A percentile compares a stretch with the other conserved stretches of the same genome.
Conservation (phyloP, 1,140 invertebrate species). For the Maniola jurtina region DNA sequence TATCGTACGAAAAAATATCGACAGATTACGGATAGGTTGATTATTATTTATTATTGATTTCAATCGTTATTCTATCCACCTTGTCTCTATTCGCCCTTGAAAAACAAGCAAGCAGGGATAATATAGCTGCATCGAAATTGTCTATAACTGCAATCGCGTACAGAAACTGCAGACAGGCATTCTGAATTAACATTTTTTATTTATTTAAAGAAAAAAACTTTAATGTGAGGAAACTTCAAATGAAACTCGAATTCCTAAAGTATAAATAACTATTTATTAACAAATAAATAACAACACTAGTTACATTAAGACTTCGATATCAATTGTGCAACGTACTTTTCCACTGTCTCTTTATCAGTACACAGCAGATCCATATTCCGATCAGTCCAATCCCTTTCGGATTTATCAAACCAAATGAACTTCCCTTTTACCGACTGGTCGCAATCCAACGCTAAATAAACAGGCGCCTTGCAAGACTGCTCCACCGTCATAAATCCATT, state of each 20-base stretch:
- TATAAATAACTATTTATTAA: background rate
- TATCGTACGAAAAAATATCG: too few species aligned
- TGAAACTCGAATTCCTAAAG: background rate
- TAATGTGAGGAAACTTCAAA: background rate
- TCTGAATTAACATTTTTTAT: too few species aligned
- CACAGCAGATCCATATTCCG: constrained; percentile 13
- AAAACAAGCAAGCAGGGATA: too few species aligned
- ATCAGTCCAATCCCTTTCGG: constrained; percentile 41
- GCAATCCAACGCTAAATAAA: constrained; percentile 39
- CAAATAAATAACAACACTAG: background rate
- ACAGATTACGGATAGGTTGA: too few species aligned
- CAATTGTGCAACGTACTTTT: background rate
- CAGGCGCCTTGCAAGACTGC: constrained; percentile 28
- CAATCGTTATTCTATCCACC: too few species aligned
- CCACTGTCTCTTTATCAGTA: constrained; percentile 1
- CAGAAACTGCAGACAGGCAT: too few species aligned
- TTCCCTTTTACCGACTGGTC: constrained; percentile 44
- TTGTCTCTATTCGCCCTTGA: too few species aligned
- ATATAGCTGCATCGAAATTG: too few species aligned
- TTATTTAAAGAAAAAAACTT: too few species aligned
- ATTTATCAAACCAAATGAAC: constrained; percentile 44
- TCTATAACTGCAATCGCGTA: too few species aligned
- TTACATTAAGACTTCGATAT: background rate
- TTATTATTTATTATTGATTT: too few species aligned
- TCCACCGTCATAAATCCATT: constrained; percentile 31